Percentiles rank a stretch among this genome's conserved stretches.
phyloP scores from a whole-genome alignment of 1,140 invertebrate species.

The Lutraria rhynchaena region DNA sequence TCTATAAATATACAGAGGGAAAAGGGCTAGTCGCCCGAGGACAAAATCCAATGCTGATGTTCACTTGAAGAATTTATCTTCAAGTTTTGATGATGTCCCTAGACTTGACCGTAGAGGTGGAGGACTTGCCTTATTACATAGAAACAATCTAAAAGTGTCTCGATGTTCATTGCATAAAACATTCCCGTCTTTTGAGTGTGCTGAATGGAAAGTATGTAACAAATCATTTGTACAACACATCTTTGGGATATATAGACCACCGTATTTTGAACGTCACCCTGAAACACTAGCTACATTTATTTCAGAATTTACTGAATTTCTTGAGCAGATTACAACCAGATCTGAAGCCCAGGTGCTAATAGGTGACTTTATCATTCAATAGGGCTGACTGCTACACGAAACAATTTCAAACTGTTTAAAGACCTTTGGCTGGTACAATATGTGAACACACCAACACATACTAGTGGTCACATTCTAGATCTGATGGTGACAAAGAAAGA shows the following conservation, averaged over 20 bases:
- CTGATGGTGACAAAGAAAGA: too few relatives aligned
- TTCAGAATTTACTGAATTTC: constrained; percentile 1
- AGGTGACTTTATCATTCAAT: constrained; percentile 27
- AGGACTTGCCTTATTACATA: constrained; percentile 11
- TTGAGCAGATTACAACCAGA: background rate
- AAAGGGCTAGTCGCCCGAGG: too few relatives aligned
- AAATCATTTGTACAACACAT: too few relatives aligned
- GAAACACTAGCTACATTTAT: constrained; percentile 1
- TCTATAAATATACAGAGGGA: too few relatives aligned
- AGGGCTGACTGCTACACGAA: background rate
- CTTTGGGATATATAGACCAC: too few relatives aligned
- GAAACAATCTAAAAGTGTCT: background rate
- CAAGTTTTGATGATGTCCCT: constrained; percentile 10
- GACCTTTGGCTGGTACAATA: constrained; percentile 17
- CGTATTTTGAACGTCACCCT: background rate
- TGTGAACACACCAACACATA: too few relatives aligned
- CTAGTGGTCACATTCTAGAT: too few relatives aligned
- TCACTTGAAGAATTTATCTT: too few relatives aligned
- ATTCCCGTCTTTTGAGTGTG: background rate
- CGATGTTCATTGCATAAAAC: background rate
- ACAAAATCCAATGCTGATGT: too few relatives aligned
- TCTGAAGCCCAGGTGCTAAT: background rate
- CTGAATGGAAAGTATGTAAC: constrained; percentile 3
- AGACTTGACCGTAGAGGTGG: constrained; percentile 1
- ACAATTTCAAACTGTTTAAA: background rate